Conservation (phyloP, 2,113 vertebrate species). For the Eclectus roratus region DNA sequence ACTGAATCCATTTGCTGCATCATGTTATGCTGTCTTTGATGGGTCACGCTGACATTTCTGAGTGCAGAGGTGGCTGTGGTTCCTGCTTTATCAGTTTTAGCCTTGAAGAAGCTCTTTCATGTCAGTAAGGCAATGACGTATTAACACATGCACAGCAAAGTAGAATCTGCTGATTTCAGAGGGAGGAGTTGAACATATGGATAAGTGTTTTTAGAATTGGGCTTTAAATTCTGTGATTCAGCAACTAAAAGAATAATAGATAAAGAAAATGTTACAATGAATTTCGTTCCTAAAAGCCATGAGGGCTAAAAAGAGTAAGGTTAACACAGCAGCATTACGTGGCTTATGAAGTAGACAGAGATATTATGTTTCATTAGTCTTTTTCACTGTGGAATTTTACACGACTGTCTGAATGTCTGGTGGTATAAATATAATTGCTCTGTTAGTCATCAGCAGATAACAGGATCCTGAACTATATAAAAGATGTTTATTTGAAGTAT, state of each 20-base stretch:
- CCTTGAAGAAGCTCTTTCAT: neutral
- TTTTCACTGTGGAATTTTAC: neutral
- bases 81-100: neutral
- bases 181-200: neutral
- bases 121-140: neutral
- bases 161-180: neutral
- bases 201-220: neutral
- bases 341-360: neutral
- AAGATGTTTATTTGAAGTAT: neutral
- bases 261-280: neutral
- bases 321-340: neutral
- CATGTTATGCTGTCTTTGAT: neutral
- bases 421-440: neutral
- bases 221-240: neutral
- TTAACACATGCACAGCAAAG: neutral
- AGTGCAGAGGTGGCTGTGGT: neutral
- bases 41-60: neutral
- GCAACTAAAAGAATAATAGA: neutral
- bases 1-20: neutral
- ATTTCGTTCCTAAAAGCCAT: neutral
- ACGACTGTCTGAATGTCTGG: neutral
- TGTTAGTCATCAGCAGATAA: neutral
- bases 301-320: neutral
- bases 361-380: neutral
- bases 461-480: neutral